Evolutionary conservation across 2,888 invertebrate species (phyloP).

Genomic region (Halictus quadricinctus): DNA sequence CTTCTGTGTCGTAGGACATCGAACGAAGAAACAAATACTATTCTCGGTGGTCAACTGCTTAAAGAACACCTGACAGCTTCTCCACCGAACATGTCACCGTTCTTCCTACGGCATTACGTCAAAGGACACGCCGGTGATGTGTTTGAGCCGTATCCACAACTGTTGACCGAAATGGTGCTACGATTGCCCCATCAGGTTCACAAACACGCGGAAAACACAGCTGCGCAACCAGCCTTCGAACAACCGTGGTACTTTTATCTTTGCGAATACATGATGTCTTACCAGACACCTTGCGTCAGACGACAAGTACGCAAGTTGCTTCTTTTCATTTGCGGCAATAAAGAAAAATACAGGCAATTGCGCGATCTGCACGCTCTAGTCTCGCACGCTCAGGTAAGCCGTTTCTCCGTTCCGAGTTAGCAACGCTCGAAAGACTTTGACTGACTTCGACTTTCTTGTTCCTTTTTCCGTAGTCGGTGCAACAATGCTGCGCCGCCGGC

Average conservation of each 20-base stretch:
- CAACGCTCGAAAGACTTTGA: not conserved
- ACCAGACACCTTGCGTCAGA: constrained; percentile 93
- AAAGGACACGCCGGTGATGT: constrained; percentile 95
- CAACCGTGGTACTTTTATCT: constrained; percentile 90
- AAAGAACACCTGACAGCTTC: constrained; percentile 92
- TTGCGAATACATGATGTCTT: constrained; percentile 98
- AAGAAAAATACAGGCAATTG: constrained; percentile 96
- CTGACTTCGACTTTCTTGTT: not conserved
- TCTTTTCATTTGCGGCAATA: constrained; percentile 96
- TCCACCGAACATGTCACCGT: constrained; percentile 97
- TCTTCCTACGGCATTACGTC: constrained; percentile 96
- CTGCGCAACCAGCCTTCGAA: constrained; percentile 78
- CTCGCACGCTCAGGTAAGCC: constrained; percentile 90
- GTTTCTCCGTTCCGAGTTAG: not conserved
- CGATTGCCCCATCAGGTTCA: constrained; percentile 97
- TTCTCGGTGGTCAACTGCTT: constrained; percentile 88
- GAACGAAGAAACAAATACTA: constrained; percentile 81
- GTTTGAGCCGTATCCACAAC: constrained; percentile 95
- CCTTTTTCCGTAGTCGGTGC: constrained; percentile 81
- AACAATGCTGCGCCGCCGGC: constrained; percentile 84
- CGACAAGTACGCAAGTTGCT: constrained; percentile 96
- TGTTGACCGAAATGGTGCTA: constrained; percentile 97
- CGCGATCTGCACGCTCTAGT: constrained; percentile 96
- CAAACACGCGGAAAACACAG: constrained; percentile 84
- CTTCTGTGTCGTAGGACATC: constrained; percentile 67